phyloP scores from a whole-genome alignment of 2,797 vertebrate genomes.

The Limnodromus scolopaceus region DNA sequence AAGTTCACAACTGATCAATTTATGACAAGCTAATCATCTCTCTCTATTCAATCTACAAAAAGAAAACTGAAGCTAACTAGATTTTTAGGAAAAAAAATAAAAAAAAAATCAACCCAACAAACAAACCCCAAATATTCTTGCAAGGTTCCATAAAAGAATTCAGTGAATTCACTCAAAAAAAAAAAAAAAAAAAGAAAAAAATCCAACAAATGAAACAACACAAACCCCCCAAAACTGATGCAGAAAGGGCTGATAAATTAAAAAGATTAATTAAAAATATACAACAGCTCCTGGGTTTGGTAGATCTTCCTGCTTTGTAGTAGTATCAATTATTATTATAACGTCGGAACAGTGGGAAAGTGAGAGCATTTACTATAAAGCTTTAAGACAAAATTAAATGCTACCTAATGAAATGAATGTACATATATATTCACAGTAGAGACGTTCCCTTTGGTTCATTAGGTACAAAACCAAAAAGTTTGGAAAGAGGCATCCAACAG shows the following conservation, averaged over 20 bases:
- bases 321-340: background rate
- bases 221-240: background rate
- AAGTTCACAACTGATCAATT: background rate
- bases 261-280: background rate
- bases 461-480: background rate
- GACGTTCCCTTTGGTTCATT: background rate
- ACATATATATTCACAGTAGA: rapidly evolving
- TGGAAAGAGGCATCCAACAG: background rate
- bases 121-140: background rate
- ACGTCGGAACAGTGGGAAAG: background rate
- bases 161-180: background rate
- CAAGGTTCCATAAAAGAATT: background rate
- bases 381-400: background rate
- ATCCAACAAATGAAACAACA: background rate
- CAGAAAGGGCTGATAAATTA: background rate
- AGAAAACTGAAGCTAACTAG: background rate
- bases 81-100: background rate
- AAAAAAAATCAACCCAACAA: background rate
- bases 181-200: too few species aligned
- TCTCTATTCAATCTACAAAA: background rate
- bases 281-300: background rate
- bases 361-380: background rate
- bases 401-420: background rate
- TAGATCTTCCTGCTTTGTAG: background rate
- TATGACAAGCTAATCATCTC: background rate